Conservation (phyloP, 2,797 vertebrate species). For the Pygocentrus nattereri region DNA sequence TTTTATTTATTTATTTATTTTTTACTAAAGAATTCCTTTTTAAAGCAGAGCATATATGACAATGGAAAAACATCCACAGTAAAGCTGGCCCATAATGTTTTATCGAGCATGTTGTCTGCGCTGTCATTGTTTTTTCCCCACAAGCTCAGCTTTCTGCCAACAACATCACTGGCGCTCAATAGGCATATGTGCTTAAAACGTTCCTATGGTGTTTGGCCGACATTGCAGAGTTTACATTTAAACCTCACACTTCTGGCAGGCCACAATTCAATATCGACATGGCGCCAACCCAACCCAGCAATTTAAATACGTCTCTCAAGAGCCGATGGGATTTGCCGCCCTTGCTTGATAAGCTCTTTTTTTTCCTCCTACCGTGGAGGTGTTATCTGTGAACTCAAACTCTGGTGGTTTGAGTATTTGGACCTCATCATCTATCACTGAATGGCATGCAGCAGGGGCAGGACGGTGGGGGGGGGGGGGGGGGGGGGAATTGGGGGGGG, state of each 20-base stretch:
- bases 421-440: conserved; percentile 57
- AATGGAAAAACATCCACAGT: conserved; percentile 32
- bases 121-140: conserved; percentile 41
- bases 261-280: conserved; percentile 44
- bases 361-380: conserved; percentile 15
- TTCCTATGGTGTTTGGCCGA: conserved; percentile 45
- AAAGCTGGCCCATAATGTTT: conserved; percentile 40
- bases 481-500: too few relatives aligned
- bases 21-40: conserved; percentile 19
- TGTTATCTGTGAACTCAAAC: conserved; percentile 46
- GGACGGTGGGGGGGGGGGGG: conserved; percentile 27
- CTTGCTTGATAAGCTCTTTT: conserved; percentile 46
- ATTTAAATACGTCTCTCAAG: conserved; percentile 54
- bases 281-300: conserved; percentile 21
- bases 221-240: conserved; percentile 40
- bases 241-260: conserved; percentile 39
- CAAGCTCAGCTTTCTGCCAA: conserved; percentile 47
- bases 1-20: too few relatives aligned
- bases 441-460: conserved; percentile 41
- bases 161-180: conserved; percentile 27
- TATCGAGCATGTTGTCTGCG: conserved; percentile 27
- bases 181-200: conserved; percentile 35
- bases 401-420: conserved; percentile 48
- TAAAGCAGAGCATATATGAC: conserved; percentile 28
- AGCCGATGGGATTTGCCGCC: conserved; percentile 45